phyloP scores from a whole-genome alignment of 1,140 invertebrate genomes.

The Drosophila triauraria region DNA sequence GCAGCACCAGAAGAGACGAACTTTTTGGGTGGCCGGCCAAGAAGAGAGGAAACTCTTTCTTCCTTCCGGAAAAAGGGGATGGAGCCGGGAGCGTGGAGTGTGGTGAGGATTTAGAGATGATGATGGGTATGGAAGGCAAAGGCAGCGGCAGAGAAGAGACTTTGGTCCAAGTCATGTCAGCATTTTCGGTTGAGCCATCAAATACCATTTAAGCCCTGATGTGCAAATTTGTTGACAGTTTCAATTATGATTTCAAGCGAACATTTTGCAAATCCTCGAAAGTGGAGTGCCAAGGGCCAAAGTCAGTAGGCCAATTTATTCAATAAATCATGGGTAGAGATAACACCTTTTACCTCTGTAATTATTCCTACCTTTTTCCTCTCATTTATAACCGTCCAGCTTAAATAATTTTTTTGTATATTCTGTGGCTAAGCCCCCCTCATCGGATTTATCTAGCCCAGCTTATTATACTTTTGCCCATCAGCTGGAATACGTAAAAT shows the following conservation, averaged over 20 bases:
- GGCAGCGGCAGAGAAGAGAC: neutral
- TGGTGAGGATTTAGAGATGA: slow-evolving; percentile 22
- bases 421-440: neutral
- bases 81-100: neutral
- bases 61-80: neutral
- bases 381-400: too few species aligned
- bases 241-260: slow-evolving; percentile 53
- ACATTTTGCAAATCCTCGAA: slow-evolving; percentile 1
- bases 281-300: too few species aligned
- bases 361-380: too few species aligned
- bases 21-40: slow-evolving; percentile 15
- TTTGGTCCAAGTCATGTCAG: slow-evolving; percentile 30
- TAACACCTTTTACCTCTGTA: too few species aligned
- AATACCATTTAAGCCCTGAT: slow-evolving; percentile 51
- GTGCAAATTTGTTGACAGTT: slow-evolving; percentile 67
- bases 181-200: slow-evolving; percentile 53
- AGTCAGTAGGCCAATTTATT: too few species aligned
- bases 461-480: slow-evolving; percentile 12
- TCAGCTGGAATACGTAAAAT: neutral
- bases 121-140: neutral
- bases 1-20: neutral
- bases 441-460: slow-evolving; percentile 4
- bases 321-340: too few species aligned
- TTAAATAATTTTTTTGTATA: slow-evolving; percentile 1
- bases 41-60: slow-evolving; percentile 14